A percentile compares a stretch with the other conserved stretches of the same genome.
Conservation (phyloP, 1,140 invertebrate genomes). For the Sitobion miscanthi region DNA sequence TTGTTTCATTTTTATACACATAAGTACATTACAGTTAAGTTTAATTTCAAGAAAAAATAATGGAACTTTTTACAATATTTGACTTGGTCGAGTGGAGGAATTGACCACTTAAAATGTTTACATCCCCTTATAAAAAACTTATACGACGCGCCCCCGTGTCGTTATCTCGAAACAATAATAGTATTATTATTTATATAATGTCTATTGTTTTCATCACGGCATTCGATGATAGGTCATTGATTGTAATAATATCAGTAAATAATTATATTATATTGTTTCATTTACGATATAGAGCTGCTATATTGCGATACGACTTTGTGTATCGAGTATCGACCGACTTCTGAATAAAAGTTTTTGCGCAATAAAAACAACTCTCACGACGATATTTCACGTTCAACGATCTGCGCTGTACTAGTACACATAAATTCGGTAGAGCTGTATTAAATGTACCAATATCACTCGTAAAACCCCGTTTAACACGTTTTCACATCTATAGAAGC, state of each 20-base stretch:
- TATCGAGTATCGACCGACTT: background rate
- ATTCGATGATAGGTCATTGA: background rate
- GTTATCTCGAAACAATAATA: background rate
- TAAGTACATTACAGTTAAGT: too few relatives aligned
- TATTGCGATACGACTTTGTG: background rate
- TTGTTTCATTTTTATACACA: too few relatives aligned
- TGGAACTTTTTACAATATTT: too few relatives aligned
- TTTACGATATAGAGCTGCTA: too few relatives aligned
- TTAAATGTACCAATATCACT: background rate
- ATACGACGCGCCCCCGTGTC: background rate
- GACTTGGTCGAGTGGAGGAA: too few relatives aligned
- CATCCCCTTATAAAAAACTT: background rate
- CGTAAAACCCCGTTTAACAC: constrained; percentile 4
- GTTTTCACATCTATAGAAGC: background rate
- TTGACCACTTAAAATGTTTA: background rate
- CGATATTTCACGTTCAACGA: constrained; percentile 4
- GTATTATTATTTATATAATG: background rate
- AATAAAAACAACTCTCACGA: background rate
- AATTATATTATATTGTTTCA: background rate
- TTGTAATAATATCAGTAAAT: background rate
- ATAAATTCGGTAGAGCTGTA: background rate
- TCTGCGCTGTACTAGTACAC: background rate
- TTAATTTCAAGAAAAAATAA: too few relatives aligned
- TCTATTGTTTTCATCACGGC: background rate
- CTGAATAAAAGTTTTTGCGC: background rate